Conservation (phyloP, 2,888 invertebrate genomes). For the Neoitamus cyanurus region DNA sequence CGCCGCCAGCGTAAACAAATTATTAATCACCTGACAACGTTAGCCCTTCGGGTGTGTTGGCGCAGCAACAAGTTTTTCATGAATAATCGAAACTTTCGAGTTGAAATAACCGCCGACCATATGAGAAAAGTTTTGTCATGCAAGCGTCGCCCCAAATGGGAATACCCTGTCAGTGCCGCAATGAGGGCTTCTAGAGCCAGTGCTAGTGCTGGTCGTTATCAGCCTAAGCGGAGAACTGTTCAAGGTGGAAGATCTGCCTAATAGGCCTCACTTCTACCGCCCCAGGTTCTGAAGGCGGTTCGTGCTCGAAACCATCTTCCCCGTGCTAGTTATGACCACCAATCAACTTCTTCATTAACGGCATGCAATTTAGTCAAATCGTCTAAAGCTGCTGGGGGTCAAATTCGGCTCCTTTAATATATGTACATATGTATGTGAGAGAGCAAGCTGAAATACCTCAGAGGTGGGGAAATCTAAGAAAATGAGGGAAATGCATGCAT, state of each 20-base stretch:
- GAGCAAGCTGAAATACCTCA: neutral
- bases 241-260: neutral
- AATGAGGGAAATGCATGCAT: slow-evolving; percentile 38
- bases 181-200: neutral
- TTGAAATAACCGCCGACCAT: neutral
- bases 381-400: neutral
- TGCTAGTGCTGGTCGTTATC: neutral
- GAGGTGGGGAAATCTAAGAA: neutral
- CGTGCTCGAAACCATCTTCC: slow-evolving; percentile 44
- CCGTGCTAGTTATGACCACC: slow-evolving; percentile 19
- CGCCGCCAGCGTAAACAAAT: slow-evolving; percentile 29
- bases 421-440: neutral
- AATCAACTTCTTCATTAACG: slow-evolving; percentile 49
- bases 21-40: slow-evolving; percentile 37
- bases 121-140: slow-evolving; percentile 33
- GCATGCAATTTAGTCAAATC: slow-evolving; percentile 45
- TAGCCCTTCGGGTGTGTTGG: neutral
- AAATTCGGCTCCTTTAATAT: neutral
- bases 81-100: slow-evolving; percentile 33
- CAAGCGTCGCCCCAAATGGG: slow-evolving; percentile 22
- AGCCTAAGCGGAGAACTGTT: neutral
- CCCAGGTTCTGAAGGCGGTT: neutral
- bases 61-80: slow-evolving; percentile 39
- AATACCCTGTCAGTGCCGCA: neutral
- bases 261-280: neutral